Evolutionary conservation across 2,113 vertebrate genomes (phyloP).

Genomic region (Polypterus bichir): DNA sequence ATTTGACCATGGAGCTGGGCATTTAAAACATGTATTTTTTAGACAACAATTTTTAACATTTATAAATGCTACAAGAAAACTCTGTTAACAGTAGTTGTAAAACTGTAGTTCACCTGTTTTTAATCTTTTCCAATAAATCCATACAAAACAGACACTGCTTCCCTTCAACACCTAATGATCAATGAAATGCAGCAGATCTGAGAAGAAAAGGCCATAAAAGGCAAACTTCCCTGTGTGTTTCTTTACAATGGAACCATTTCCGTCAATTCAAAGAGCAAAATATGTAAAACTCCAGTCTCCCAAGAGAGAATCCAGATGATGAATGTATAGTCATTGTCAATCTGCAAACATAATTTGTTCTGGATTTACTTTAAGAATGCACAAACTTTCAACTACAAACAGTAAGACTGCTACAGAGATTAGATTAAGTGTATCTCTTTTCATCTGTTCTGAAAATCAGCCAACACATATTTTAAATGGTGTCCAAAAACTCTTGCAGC

Average conservation of each 20-base stretch:
- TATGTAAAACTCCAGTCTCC: conserved; percentile 15
- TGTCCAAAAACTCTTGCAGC: conserved; percentile 42
- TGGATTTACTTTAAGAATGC: conserved; percentile 24
- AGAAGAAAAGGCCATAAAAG: conserved; percentile 8
- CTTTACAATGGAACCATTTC: conserved; percentile 20
- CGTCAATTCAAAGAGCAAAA: conserved; percentile 23
- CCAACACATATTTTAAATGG: conserved; percentile 41
- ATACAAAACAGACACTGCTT: too few relatives aligned
- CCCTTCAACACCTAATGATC: too few relatives aligned
- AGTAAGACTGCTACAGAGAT: conserved; percentile 28
- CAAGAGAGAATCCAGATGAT: conserved; percentile 21
- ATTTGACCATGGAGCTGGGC: too few relatives aligned
- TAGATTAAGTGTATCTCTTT: conserved; percentile 48
- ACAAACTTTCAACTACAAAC: conserved; percentile 28
- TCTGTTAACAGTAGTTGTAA: too few relatives aligned
- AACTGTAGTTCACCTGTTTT: too few relatives aligned
- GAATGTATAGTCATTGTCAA: conserved; percentile 25
- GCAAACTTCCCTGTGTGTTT: conserved; percentile 21
- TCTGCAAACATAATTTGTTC: conserved; percentile 29
- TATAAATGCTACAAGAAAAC: too few relatives aligned
- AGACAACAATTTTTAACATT: too few relatives aligned
- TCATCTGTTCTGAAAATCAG: conserved; percentile 36
- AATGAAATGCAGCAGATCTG: too few relatives aligned
- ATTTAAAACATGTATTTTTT: too few relatives aligned
- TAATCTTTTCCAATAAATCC: too few relatives aligned